phyloP scores from a whole-genome alignment of 2,797 vertebrate genomes.

The Mycteria americana region DNA sequence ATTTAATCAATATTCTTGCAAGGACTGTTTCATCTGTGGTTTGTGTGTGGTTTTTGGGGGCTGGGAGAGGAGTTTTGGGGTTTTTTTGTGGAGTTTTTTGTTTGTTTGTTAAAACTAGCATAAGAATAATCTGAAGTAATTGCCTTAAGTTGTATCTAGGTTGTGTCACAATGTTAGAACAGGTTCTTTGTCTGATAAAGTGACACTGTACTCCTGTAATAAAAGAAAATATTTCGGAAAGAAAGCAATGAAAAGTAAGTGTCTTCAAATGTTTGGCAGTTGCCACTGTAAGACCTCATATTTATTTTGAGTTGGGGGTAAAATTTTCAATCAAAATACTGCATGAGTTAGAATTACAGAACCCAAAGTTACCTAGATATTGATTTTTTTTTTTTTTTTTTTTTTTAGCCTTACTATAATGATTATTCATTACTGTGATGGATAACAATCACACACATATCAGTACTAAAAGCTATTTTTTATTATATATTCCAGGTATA shows the following conservation, averaged over 20 bases:
- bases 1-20: neutral
- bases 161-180: slow-evolving; percentile 6
- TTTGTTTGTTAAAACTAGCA: neutral
- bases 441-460: neutral
- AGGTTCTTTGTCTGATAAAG: slow-evolving; percentile 39
- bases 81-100: no score
- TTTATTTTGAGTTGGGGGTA: neutral
- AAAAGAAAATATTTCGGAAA: neutral
- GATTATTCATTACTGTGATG: neutral
- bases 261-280: neutral
- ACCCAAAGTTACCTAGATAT: neutral
- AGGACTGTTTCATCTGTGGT: neutral
- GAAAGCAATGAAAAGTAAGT: neutral
- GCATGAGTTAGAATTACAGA: neutral
- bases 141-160: neutral
- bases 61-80: neutral
- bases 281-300: neutral
- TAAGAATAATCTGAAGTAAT: neutral
- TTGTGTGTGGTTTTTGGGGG: neutral
- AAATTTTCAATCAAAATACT: neutral
- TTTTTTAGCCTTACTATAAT: neutral
- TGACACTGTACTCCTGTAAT: neutral
- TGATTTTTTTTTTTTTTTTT: neutral
- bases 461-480: neutral
- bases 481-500: neutral